phyloP scores from a whole-genome alignment of 2,888 invertebrate species.

The Archaeoteleia sp. region DNA sequence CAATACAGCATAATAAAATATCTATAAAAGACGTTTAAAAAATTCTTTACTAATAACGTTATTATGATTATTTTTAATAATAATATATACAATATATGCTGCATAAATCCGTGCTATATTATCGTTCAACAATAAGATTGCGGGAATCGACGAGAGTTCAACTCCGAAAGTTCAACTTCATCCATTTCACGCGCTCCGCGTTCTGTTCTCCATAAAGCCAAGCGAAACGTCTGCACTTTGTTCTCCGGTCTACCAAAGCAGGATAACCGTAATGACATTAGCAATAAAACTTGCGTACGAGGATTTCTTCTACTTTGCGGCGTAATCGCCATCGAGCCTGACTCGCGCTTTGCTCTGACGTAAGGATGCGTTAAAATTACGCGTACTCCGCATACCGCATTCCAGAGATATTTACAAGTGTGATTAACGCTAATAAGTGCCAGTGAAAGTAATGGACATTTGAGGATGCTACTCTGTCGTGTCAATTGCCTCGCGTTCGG shows the following conservation, averaged over 20 bases:
- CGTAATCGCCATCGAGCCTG: background rate
- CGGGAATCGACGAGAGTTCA: constrained; percentile 17
- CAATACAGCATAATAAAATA: too few relatives aligned
- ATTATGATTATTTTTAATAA: too few relatives aligned
- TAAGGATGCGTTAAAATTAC: background rate
- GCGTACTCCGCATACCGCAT: too few relatives aligned
- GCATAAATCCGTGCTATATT: background rate
- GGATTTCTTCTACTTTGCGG: background rate
- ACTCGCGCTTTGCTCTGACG: background rate
- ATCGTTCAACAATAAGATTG: constrained; percentile 25
- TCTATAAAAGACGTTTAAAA: too few relatives aligned
- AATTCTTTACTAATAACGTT: too few relatives aligned
- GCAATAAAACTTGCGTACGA: constrained; percentile 12
- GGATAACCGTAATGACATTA: constrained; percentile 8
- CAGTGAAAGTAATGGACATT: constrained; percentile 26
- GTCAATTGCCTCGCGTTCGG: background rate
- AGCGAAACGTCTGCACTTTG: constrained; percentile 20
- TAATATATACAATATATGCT: too few relatives aligned
- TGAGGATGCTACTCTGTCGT: constrained; percentile 7
- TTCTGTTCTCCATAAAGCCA: constrained; percentile 19
- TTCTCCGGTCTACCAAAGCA: constrained; percentile 1
- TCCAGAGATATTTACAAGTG: too few relatives aligned
- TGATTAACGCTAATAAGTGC: constrained; percentile 25
- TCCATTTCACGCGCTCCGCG: constrained; percentile 15
- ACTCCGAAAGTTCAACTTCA: constrained; percentile 35